Base-by-base conservation (phyloP, 1,140 invertebrate species). In the Papilio polytes region DNA sequence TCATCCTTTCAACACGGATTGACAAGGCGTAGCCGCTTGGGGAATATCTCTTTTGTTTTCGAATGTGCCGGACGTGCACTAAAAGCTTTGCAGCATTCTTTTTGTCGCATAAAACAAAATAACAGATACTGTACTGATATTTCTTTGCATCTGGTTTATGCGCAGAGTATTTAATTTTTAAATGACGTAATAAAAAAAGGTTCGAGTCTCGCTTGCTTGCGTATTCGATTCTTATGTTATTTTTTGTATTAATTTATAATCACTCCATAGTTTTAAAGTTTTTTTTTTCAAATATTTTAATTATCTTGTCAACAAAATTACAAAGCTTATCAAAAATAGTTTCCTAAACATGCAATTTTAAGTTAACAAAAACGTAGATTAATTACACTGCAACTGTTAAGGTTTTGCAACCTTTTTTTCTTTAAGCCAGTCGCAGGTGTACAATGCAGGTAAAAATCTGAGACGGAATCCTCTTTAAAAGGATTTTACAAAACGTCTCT, bases 391-490 rank as follows among this genome's bases (percentile, higher is more conserved):
- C 12, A 31, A 70, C 63, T 31, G 3, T 66, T 31, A 73, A 73
- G 80, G 63, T 80, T 77, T 81, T 66, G 20, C 77, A 46, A 74
- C 77, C 73, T 31, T 76, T 80, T 84, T 85, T 85, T 79, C 78
- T 82, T 78, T 76, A 59, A 82, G 72, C 41, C 70, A 77, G 82
- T 89, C 91, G 91, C 92, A 94, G 92, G 92, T 94, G 92, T 90
- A 91, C 83, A 88, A 80, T 84, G 87, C 91, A 94, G 92, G 92
- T 94, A 94, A 85, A 83, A 80, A 78, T 82, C 81, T 79, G 80
- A 76, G 78, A 81, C 73, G 77, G 63, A 81, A 85, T 18, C 10
- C 51, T 53, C 51, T 78, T 59, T 44, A 22, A 78, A 76, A 76
- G 46, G 74, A 76, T 51, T 82, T 81, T 74, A 80, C 48, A 81